Conservation (phyloP, 2,797 vertebrate species). For the Prunella strophiata region DNA sequence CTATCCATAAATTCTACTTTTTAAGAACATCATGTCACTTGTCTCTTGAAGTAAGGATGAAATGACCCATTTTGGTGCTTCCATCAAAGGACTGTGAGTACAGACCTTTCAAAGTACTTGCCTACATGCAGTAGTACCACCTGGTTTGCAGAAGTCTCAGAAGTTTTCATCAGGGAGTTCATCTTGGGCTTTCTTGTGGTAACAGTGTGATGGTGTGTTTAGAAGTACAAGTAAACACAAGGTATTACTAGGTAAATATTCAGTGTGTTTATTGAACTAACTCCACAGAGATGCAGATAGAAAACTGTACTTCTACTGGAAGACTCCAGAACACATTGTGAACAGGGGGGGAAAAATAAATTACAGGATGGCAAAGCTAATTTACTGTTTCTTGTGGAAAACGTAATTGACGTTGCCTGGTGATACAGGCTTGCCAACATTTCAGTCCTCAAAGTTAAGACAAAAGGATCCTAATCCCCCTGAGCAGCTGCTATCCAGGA, state of each 20-base stretch:
- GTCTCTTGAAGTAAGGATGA: not conserved
- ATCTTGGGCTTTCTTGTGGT: conserved; percentile 24
- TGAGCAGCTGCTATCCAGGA: conserved; percentile 75
- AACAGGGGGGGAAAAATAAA: not conserved
- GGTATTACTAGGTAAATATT: conserved; percentile 49
- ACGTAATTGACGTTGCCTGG: conserved; percentile 59
- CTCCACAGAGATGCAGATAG: conserved; percentile 45
- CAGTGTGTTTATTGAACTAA: conserved; percentile 29
- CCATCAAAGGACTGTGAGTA: not conserved
- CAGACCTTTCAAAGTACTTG: not conserved
- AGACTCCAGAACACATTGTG: not conserved
- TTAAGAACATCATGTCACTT: not conserved
- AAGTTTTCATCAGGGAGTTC: conserved; percentile 6
- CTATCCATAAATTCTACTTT: not conserved
- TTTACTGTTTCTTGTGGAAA: conserved; percentile 64
- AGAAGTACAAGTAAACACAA: conserved; percentile 29
- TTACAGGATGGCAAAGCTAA: conserved; percentile 52
- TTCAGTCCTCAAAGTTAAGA: conserved; percentile 72
- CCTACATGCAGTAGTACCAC: not conserved
- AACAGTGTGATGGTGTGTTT: not conserved
- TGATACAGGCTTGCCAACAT: conserved; percentile 65
- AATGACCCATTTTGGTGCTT: not conserved
- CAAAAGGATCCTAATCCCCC: conserved; percentile 69
- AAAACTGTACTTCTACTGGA: conserved; percentile 32
- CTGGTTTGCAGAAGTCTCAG: not conserved